Conservation (phyloP, 2,888 invertebrate species). For the Chrysolina haemoptera region DNA sequence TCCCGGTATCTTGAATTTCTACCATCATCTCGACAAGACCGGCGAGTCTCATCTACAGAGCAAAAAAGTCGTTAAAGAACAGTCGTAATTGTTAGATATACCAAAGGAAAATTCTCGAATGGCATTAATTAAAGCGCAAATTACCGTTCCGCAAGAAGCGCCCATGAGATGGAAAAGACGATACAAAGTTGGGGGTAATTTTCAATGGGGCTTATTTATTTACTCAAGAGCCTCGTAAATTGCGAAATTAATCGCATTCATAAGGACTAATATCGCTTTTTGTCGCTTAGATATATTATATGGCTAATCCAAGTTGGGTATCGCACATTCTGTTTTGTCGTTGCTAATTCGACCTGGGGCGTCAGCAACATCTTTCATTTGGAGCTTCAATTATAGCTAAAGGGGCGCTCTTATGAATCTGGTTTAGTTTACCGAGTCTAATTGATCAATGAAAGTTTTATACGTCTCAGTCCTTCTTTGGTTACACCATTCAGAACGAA, state of each 20-base stretch:
- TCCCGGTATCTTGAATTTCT: slow-evolving; percentile 25
- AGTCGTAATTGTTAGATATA: slow-evolving; percentile 32
- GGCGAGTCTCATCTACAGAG: slow-evolving; percentile 13
- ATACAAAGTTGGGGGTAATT: slow-evolving; percentile 39
- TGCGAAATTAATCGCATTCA: slow-evolving; percentile 37
- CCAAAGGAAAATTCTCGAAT: slow-evolving; percentile 14
- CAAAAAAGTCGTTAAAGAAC: slow-evolving; percentile 32
- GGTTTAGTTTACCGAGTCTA: no score
- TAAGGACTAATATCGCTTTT: slow-evolving; percentile 36
- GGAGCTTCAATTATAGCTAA: background rate
- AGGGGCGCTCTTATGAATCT: background rate
- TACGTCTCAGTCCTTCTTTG: no score
- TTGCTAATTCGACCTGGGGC: background rate
- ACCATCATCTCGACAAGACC: slow-evolving; percentile 6
- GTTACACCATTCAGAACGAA: no score
- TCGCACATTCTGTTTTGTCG: slow-evolving; percentile 7
- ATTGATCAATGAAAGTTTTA: no score
- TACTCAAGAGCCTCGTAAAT: slow-evolving; percentile 35
- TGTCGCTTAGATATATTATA: slow-evolving; percentile 28
- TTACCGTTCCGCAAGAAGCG: slow-evolving; percentile 7
- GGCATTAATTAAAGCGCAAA: slow-evolving; percentile 26
- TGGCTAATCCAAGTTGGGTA: slow-evolving; percentile 30
- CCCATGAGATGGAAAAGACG: slow-evolving; percentile 29
- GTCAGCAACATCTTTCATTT: background rate
- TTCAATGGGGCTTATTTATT: slow-evolving; percentile 41